These are phyloP conservation scores for Dascyllus trimaculatus DNA, from an alignment of 2,113 vertebrate species.

Conservation along the genomic window DNA sequence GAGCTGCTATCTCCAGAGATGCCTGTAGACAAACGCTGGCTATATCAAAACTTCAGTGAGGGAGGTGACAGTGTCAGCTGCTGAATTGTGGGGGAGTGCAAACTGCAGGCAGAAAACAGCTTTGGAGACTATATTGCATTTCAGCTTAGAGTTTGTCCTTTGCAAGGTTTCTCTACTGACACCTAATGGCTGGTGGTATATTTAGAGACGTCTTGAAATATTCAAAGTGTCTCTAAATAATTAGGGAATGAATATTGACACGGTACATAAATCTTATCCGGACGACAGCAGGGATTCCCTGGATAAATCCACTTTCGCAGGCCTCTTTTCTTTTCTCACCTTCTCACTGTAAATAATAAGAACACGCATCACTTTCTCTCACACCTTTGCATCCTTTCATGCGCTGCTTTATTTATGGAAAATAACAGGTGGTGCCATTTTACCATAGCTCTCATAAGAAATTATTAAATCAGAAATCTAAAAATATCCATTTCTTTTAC, in stretches of 20 bases:
- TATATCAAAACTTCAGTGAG: slow-evolving; percentile 71
- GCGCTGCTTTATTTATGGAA: slow-evolving; percentile 28
- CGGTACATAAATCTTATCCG: slow-evolving; percentile 32
- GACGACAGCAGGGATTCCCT: slow-evolving; percentile 6
- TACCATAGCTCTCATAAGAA: background rate
- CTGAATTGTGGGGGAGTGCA: slow-evolving; percentile 67
- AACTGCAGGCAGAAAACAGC: slow-evolving; percentile 50
- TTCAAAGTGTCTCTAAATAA: slow-evolving; percentile 36
- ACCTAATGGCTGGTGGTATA: slow-evolving; percentile 64
- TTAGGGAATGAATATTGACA: slow-evolving; percentile 30
- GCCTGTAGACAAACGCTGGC: slow-evolving; percentile 69
- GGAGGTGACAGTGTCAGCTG: slow-evolving; percentile 70
- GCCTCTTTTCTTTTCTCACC: slow-evolving; percentile 2
- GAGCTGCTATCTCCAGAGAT: slow-evolving; percentile 63
- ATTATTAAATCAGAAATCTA: slow-evolving; percentile 2
- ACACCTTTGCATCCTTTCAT: slow-evolving; percentile 14
- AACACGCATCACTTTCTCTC: slow-evolving; percentile 15
- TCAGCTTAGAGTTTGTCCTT: slow-evolving; percentile 16
- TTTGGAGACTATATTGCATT: slow-evolving; percentile 24
- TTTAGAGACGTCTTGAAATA: slow-evolving; percentile 29
- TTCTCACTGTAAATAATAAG: slow-evolving; percentile 43
- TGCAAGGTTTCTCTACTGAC: slow-evolving; percentile 75
- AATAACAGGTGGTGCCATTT: background rate
- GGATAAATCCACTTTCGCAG: slow-evolving; percentile 37
- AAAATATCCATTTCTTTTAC: background rate